These are phyloP conservation scores for Ophraella communa DNA, from an alignment of 2,888 invertebrate genomes.

Conservation along the genomic window DNA sequence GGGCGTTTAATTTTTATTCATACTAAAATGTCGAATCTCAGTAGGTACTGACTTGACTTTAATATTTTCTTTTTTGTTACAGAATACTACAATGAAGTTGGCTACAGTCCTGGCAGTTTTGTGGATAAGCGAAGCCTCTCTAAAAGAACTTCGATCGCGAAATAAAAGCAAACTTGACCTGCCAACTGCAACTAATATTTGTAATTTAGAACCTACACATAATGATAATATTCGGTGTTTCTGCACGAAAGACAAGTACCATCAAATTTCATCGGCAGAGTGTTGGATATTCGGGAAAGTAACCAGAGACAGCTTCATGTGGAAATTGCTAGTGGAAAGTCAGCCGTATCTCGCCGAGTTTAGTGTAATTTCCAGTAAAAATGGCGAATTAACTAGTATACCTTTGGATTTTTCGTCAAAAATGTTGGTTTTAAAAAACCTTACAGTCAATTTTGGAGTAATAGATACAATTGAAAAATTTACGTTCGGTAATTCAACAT, in stretches of 20 bases:
- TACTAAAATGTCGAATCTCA: neutral
- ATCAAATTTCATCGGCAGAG: conserved; percentile 74
- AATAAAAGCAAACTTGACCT: conserved; percentile 28
- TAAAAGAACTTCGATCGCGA: conserved; percentile 27
- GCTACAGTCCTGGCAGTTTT: conserved; percentile 29
- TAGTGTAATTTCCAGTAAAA: conserved; percentile 74
- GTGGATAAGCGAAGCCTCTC: conserved; percentile 30
- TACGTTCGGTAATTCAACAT: conserved; percentile 77
- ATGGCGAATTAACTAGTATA: conserved; percentile 73
- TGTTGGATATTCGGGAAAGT: conserved; percentile 77
- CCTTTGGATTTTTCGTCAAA: conserved; percentile 65
- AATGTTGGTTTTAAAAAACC: conserved; percentile 69
- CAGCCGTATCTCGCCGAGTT: conserved; percentile 75
- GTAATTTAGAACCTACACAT: conserved; percentile 30
- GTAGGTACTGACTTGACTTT: neutral
- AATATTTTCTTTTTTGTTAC: neutral
- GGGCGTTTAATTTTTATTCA: no score
- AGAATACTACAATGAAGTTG: conserved; percentile 24
- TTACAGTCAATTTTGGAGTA: conserved; percentile 76
- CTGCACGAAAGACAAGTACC: conserved; percentile 66
- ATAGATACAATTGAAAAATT: conserved; percentile 73
- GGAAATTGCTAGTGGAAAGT: conserved; percentile 73
- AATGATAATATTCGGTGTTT: conserved; percentile 64
- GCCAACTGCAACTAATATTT: conserved; percentile 29
- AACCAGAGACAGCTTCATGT: conserved; percentile 71